Conservation (phyloP, 2,113 vertebrate genomes). For the Plotosus lineatus region DNA sequence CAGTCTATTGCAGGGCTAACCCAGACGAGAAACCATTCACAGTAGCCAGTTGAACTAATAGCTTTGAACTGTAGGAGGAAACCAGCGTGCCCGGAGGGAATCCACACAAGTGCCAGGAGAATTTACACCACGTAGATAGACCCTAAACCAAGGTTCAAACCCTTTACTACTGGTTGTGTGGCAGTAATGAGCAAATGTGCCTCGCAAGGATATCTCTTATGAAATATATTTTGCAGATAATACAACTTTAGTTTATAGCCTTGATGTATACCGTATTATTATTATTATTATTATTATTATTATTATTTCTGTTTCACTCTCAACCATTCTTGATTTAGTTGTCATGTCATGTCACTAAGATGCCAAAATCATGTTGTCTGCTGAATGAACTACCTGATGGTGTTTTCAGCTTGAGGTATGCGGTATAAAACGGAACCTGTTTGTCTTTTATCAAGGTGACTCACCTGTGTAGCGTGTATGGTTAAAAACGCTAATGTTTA, state of each 20-base stretch:
- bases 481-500: constrained; percentile 4
- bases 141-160: too few species aligned
- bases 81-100: too few species aligned
- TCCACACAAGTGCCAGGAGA: too few species aligned
- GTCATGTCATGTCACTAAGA: constrained; percentile 16
- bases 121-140: too few species aligned
- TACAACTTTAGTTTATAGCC: not conserved
- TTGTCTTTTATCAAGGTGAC: not conserved
- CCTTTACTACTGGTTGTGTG: too few species aligned
- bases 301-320: not conserved
- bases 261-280: not conserved
- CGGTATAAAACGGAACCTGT: not conserved
- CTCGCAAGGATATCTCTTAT: too few species aligned
- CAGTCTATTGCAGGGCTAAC: too few species aligned
- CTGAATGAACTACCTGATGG: not conserved
- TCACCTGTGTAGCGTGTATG: not conserved
- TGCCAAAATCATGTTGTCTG: not conserved
- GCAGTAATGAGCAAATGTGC: too few species aligned
- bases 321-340: not conserved
- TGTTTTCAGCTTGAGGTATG: not conserved
- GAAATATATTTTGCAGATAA: not conserved
- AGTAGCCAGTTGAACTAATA: too few species aligned
- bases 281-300: too few species aligned
- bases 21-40: too few species aligned
- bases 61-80: too few species aligned